Conservation (phyloP, 2,888 invertebrate genomes). For the Anagyrus pseudococci region DNA sequence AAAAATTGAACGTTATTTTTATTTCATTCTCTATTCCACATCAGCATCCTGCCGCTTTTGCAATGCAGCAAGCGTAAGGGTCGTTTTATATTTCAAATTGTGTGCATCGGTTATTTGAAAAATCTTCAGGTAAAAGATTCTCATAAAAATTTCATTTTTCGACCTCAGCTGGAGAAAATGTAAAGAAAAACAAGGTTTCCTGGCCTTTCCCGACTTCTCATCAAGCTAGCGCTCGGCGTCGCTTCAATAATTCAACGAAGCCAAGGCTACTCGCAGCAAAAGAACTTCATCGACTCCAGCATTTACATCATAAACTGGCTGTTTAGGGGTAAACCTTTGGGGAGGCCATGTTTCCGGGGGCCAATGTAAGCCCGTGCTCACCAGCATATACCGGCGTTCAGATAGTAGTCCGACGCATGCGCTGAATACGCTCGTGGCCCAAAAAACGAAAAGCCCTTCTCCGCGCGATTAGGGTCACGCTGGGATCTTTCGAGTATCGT, state of each 20-base stretch:
- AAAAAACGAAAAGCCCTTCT: not conserved
- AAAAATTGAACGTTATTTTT: not conserved
- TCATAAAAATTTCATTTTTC: no score
- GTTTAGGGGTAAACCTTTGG: not conserved
- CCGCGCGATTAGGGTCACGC: conserved; percentile 17
- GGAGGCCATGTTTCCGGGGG: not conserved
- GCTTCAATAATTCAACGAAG: conserved; percentile 4
- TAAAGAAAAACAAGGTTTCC: not conserved
- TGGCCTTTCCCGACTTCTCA: not conserved
- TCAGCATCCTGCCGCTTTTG: no score
- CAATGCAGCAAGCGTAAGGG: no score
- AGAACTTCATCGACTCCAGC: not conserved
- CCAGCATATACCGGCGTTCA: conserved; percentile 1
- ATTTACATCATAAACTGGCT: not conserved
- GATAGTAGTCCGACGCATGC: not conserved
- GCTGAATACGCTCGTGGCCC: not conserved
- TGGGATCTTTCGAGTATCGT: conserved; percentile 13
- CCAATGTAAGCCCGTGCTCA: not conserved
- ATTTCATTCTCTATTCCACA: not conserved
- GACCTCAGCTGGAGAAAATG: no score
- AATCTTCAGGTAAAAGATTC: no score
- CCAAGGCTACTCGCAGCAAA: not conserved
- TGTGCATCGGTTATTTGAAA: no score
- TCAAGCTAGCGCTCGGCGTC: not conserved
- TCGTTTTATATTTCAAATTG: no score